These are phyloP conservation scores for Beaufortia kweichowensis DNA, from an alignment of 2,113 vertebrate species.

Conservation along the genomic window DNA sequence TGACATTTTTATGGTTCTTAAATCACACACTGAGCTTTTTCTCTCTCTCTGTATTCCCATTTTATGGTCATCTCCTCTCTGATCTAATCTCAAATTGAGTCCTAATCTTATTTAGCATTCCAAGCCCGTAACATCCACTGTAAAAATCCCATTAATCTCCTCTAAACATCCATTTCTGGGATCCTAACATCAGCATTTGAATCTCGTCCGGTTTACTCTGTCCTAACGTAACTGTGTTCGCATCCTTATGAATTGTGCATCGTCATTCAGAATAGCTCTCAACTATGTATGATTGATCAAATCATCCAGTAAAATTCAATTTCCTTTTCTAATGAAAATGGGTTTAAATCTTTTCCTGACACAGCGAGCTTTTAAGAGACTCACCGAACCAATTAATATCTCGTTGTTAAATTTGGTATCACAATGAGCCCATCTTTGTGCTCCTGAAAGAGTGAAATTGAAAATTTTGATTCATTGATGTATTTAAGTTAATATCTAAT, in stretches of 20 bases:
- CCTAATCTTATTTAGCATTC: constrained; percentile 42
- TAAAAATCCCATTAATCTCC: constrained; percentile 37
- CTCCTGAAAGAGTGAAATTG: constrained; percentile 25
- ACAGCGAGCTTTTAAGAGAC: constrained; percentile 13
- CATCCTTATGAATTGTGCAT: not conserved
- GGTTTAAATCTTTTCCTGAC: constrained; percentile 10
- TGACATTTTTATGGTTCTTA: constrained; percentile 11
- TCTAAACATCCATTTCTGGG: constrained; percentile 18
- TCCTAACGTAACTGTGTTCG: not conserved
- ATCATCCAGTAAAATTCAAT: not conserved
- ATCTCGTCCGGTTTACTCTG: not conserved
- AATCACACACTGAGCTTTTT: not conserved
- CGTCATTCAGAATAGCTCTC: not conserved
- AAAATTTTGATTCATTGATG: constrained; percentile 47
- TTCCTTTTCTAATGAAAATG: constrained; percentile 8
- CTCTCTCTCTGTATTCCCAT: constrained; percentile 14
- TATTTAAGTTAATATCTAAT: constrained; percentile 34
- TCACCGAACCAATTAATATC: constrained; percentile 21
- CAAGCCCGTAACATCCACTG: constrained; percentile 11
- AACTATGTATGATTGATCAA: not conserved
- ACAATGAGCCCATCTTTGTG: not conserved
- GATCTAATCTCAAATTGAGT: constrained; percentile 25
- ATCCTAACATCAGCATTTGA: constrained; percentile 15
- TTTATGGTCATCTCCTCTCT: constrained; percentile 29
- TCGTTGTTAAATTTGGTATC: constrained; percentile 24